phyloP scores from a whole-genome alignment of 2,113 vertebrate genomes.

The Ornithorhynchus anatinus region DNA sequence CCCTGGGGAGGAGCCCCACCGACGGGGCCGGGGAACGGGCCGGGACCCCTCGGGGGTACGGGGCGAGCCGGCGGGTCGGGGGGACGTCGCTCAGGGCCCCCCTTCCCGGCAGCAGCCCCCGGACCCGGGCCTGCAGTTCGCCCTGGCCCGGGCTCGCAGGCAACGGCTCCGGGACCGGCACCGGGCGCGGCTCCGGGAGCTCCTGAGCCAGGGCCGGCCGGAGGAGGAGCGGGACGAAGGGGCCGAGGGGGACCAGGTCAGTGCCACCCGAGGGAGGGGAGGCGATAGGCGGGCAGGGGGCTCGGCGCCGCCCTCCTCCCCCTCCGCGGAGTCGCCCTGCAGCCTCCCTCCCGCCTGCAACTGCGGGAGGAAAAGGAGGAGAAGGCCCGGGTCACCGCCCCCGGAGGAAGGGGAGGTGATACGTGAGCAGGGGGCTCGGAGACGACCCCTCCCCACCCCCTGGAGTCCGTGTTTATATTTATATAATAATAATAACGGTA shows the following conservation, averaged over 20 bases:
- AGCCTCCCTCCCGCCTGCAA: too few relatives aligned
- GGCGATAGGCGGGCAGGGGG: not conserved
- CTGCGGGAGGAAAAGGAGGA: too few relatives aligned
- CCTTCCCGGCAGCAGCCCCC: conserved; percentile 38
- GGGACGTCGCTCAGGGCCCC: not conserved
- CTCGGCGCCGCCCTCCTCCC: not conserved
- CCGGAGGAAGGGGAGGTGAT: too few relatives aligned
- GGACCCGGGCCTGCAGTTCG: conserved; percentile 62
- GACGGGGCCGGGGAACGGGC: not conserved
- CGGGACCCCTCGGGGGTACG: not conserved
- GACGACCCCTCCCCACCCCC: too few relatives aligned
- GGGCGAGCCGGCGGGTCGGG: not conserved
- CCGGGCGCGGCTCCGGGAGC: conserved; percentile 70
- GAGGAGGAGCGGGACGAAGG: conserved; percentile 57
- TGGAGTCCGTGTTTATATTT: too few relatives aligned
- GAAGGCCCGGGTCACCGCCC: too few relatives aligned
- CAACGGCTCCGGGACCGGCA: conserved; percentile 74
- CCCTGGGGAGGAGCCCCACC: not conserved
- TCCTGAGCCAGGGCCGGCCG: conserved; percentile 71
- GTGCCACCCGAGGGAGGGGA: not conserved
- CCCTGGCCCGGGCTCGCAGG: conserved; percentile 69
- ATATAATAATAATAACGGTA: too few relatives aligned
- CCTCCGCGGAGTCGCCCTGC: too few relatives aligned
- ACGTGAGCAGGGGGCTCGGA: too few relatives aligned
- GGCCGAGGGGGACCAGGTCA: conserved; percentile 46